phyloP scores from a whole-genome alignment of 2,113 vertebrate genomes.

The Hyla sarda region DNA sequence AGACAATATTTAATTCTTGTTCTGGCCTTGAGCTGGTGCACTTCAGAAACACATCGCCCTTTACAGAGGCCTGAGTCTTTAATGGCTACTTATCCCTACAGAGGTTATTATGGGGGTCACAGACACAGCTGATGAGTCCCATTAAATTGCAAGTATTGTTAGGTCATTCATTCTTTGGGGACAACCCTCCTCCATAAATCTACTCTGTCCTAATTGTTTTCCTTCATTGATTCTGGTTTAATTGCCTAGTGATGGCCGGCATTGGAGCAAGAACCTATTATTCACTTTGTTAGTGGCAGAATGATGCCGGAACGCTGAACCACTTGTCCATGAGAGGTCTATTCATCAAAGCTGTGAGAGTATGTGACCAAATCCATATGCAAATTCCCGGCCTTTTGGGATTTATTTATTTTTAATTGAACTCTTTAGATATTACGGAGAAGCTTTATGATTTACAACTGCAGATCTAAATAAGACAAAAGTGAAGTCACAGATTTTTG shows the following conservation, averaged over 20 bases:
- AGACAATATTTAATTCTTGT: too few species aligned
- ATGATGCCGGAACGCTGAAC: conserved; percentile 2
- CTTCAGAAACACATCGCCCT: background rate
- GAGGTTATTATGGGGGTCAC: background rate
- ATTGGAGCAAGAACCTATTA: conserved; percentile 24
- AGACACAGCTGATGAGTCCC: background rate
- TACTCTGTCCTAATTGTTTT: conserved; percentile 16
- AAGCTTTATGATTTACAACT: background rate
- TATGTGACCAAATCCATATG: background rate
- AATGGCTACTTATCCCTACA: background rate
- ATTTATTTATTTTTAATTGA: background rate
- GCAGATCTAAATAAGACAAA: background rate
- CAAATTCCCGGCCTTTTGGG: background rate
- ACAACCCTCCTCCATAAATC: conserved; percentile 34
- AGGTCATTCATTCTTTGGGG: background rate
- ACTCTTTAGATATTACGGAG: too few species aligned
- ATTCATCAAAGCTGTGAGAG: conserved; percentile 26
- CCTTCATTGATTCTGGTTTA: conserved; percentile 29
- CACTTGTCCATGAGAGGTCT: conserved; percentile 30
- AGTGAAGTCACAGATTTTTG: background rate
- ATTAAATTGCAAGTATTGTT: conserved; percentile 10
- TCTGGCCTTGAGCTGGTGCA: background rate
- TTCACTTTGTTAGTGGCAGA: conserved; percentile 31
- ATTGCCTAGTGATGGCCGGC: conserved; percentile 16
- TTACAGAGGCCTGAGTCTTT: background rate